phyloP scores from a whole-genome alignment of 1,140 invertebrate species.

The Micrasema longulum region DNA sequence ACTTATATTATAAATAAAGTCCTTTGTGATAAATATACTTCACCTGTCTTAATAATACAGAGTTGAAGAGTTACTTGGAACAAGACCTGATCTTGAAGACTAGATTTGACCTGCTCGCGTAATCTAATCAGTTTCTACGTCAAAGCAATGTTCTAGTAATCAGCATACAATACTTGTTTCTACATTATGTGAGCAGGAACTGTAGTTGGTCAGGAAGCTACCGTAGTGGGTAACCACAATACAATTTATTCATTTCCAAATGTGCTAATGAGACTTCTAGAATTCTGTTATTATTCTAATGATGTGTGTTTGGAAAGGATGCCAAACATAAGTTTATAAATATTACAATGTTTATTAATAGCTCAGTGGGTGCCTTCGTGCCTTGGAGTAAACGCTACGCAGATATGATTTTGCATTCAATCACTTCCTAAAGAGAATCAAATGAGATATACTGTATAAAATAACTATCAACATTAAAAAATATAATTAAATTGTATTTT shows the following conservation, averaged over 20 bases:
- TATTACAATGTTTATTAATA: conserved; percentile 17
- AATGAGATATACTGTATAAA: conserved; percentile 15
- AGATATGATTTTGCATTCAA: conserved; percentile 17
- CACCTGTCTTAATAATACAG: too few relatives aligned
- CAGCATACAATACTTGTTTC: conserved; percentile 41
- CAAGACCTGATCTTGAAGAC: conserved; percentile 16
- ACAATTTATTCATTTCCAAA: conserved; percentile 31
- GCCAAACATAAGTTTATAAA: conserved; percentile 37
- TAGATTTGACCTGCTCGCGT: conserved; percentile 1
- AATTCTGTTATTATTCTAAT: conserved; percentile 7
- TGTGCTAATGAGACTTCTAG: conserved; percentile 13
- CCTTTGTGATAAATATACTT: conserved; percentile 30
- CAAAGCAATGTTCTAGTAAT: conserved; percentile 37
- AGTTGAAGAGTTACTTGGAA: background rate
- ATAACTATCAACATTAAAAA: conserved; percentile 13
- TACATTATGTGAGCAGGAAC: conserved; percentile 27
- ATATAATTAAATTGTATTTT: conserved; percentile 31
- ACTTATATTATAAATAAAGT: conserved; percentile 32
- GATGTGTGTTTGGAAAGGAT: conserved; percentile 31
- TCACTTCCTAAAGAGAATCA: conserved; percentile 21
- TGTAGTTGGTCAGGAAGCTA: conserved; percentile 27
- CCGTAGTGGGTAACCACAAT: conserved; percentile 43
- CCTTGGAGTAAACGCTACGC: conserved; percentile 13
- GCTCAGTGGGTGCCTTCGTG: conserved; percentile 26
- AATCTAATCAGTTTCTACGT: conserved; percentile 26